Evolutionary conservation across 2,888 invertebrate genomes (phyloP), one percentile per base, ranked within the genome.

Genomic region (Podotricha telesiphe): DNA sequence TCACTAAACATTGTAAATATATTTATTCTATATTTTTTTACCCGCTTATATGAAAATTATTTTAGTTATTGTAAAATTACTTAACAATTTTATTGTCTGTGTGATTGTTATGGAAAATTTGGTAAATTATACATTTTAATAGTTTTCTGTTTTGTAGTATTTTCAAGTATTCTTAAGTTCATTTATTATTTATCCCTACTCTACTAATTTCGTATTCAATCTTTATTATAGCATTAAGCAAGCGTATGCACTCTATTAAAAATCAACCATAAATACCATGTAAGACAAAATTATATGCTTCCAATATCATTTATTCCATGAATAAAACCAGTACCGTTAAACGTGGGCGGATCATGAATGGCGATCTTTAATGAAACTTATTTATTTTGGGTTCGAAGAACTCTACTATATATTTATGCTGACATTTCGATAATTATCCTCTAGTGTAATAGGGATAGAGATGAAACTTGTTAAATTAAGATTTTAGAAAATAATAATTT

Each of bases 271-370:
- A 67, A 67, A 67, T 51, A 67, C 61, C 61, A 67, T 67, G 67
- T 62, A 67, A 67, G 67, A 67, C 45, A 34, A 67, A 67, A 67
- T 67, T 67, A 67, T 67, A 61, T 67, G 53, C 61, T 45, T 61
- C 34, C 66, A 50, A 59, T 67, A 34, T 47, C 53, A 67, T 67
- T 69, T 69, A 58, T 66, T 42, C 58, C 63, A 66, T 58, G 71
- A 71, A 66, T 69, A 78, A 80, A 79, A 79, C 79, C 71, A 53
- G 59, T 75, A 75, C 82, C 80, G 81, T 80, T 82, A 79, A 73
- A 67, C 62, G 75, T 82, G 82, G 82, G 82, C 74, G 80, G 78
- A 75, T 67, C 76, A 70, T 79, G 80, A 81, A 81, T 80, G 78
- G 76, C 74, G 70, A 73, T 74, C 75, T 76, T 77, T 75, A 73